Base-by-base conservation (phyloP, 1,140 invertebrate genomes). In the Aphelenchoides avenae region DNA sequence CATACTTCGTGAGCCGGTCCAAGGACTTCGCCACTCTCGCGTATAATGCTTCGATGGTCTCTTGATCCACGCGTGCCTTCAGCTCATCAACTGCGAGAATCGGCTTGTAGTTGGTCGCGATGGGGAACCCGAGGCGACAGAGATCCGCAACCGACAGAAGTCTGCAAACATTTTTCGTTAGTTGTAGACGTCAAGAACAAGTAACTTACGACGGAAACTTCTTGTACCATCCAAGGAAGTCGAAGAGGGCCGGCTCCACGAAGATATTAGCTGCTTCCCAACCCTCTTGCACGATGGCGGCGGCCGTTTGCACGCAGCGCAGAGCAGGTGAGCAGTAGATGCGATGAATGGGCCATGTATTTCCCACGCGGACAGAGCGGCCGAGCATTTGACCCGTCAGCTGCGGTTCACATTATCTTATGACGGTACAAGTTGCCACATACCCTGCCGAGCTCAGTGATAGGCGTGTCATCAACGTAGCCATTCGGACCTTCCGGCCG, bases 151-250 rank as follows among this genome's bases (percentile, higher is more conserved):
- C 36, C 5, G 66, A 22, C 31, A 65, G 42, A 36, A 62, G 33
- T 22, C 42, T 62, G 24, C 34, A 54, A 48, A 41, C 6, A 5
- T 11, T 33, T 40, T 41, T 36, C 3, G 44, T 52, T 15, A 15
- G 31, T 6, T 36, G 37, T 15, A 61, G 57, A 24, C 3, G 30
- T 22, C 20, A 34, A 52, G 1, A 18, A n/a, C 26, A 59, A 13
- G 83, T 85, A 83, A 92, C 85, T 84, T 87, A 94, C 18, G 83
- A 82, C 11, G 88, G 89, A 66, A 88, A 78, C 83, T 48, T 85
- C 84, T 3, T 84, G 82, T 92, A 89, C 89, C 90, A 93, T n/a
- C 84, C 84, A 52, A 89, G 81, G 86, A 87, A 93, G 76, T 94
- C 91, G 78, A 92, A 93, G 15, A 94, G 75, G 1, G 87, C 88